Base-by-base conservation (phyloP, 1,140 invertebrate species). In the Panagrolaimus sp. region DNA sequence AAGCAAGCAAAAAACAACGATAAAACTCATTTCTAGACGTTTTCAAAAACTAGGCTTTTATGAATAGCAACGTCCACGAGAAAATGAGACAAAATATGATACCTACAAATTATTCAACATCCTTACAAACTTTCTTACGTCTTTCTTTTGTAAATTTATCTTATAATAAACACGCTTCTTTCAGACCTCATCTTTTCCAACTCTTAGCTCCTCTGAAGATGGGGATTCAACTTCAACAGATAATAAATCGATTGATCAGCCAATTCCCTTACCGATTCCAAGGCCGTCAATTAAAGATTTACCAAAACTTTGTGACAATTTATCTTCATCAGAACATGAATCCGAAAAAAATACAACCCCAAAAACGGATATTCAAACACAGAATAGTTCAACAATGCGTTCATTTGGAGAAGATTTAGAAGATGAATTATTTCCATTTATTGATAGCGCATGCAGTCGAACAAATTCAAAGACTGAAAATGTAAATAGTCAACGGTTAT, bases 121-220 rank as follows among this genome's bases (percentile, higher is more conserved):
- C n/a, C n/a, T n/a, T n/a, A n/a, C n/a, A n/a, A n/a, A n/a, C n/a
- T n/a, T n/a, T n/a, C n/a, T n/a, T n/a, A n/a, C n/a, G n/a, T n/a
- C n/a, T n/a, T n/a, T n/a, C n/a, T n/a, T n/a, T n/a, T n/a, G n/a
- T n/a, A n/a, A n/a, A n/a, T n/a, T n/a, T n/a, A n/a, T n/a, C n/a
- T n/a, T n/a, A n/a, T n/a, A n/a, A n/a, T n/a, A n/a, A n/a, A n/a
- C n/a, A n/a, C n/a, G n/a, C n/a, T 38, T 5, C 67, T 74, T n/a
- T n/a, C n/a, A 80, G 78, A 80, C 78, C 16, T 81, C 78, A 31
- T 82, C 78, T 14, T 80, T 70, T 73, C 78, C 78, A 38, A 80
- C 78, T 9, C 47, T 74, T 14, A 78, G 72, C 48, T 74, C 70
- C 11, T 80, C 78, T 11, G 51, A 57, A 57, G 51, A 57, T 38